Percentiles rank a stretch among this genome's conserved stretches.
Conservation (phyloP, 2,888 invertebrate species). For the Meta bourneti region DNA sequence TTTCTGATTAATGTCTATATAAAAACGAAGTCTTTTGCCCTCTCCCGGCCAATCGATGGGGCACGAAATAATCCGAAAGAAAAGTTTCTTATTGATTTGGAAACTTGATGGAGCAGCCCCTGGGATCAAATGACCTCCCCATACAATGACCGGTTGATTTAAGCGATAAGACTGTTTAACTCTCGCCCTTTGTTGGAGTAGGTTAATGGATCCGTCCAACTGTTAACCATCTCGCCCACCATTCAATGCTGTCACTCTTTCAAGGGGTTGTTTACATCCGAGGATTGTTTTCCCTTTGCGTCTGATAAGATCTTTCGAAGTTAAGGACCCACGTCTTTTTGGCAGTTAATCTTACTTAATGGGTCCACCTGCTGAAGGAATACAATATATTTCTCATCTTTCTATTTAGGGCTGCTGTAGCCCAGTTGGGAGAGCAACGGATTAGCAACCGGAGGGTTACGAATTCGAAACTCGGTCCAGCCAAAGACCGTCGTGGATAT, state of each 20-base stretch:
- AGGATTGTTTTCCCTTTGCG: not conserved
- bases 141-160: constrained; percentile 70
- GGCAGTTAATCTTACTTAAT: not conserved
- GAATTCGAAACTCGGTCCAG: too few relatives aligned
- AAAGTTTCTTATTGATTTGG: constrained; percentile 34
- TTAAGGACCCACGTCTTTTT: not conserved
- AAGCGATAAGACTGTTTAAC: constrained; percentile 51
- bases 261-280: not conserved
- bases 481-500: too few relatives aligned
- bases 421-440: too few relatives aligned
- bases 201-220: constrained; percentile 39
- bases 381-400: too few relatives aligned
- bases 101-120: constrained; percentile 29
- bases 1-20: constrained; percentile 29
- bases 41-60: constrained; percentile 5
- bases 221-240: constrained; percentile 4
- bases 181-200: constrained; percentile 19
- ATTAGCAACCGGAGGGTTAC: too few relatives aligned
- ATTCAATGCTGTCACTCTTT: not conserved
- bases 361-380: too few relatives aligned
- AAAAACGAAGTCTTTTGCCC: constrained; percentile 12
- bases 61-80: constrained; percentile 20
- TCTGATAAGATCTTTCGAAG: not conserved
- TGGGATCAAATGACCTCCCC: constrained; percentile 54
- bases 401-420: too few relatives aligned